Evolutionary conservation across 2,888 invertebrate species (phyloP).

Genomic region (Leptodirus hochenwartii): DNA sequence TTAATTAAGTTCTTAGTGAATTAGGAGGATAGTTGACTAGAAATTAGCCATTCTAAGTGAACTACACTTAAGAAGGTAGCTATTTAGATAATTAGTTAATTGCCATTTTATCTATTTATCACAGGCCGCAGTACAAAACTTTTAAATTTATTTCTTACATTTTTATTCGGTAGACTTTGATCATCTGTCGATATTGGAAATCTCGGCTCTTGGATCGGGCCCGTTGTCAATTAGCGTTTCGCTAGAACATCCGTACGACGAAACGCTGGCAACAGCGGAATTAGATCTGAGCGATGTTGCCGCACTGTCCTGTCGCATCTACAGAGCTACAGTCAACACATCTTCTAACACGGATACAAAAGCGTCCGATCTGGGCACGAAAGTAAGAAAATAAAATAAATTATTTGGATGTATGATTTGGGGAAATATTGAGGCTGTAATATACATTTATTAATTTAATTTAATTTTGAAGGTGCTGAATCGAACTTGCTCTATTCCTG

Average conservation of each 20-base stretch:
- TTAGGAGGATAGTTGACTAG: too few relatives aligned
- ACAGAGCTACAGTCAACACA: too few relatives aligned
- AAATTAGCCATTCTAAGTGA: background rate
- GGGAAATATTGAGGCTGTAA: too few relatives aligned
- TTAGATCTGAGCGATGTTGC: slow-evolving; percentile 68
- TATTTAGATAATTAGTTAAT: too few relatives aligned
- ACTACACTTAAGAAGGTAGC: too few relatives aligned
- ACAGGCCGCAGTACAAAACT: too few relatives aligned
- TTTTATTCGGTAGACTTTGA: slow-evolving; percentile 38
- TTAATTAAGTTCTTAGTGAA: too few relatives aligned
- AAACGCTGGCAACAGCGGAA: slow-evolving; percentile 84
- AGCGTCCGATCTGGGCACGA: slow-evolving; percentile 29
- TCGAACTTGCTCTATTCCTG: slow-evolving; percentile 80
- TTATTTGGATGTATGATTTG: too few relatives aligned
- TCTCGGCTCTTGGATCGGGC: slow-evolving; percentile 76
- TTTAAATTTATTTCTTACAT: slow-evolving; percentile 5
- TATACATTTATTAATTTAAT: too few relatives aligned
- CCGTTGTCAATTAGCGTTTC: slow-evolving; percentile 77
- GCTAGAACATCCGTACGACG: slow-evolving; percentile 82
- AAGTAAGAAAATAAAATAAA: too few relatives aligned
- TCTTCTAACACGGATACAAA: too few relatives aligned
- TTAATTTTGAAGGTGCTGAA: slow-evolving; percentile 66
- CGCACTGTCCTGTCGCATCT: slow-evolving; percentile 59
- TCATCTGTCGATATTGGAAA: slow-evolving; percentile 74
- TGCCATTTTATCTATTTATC: too few relatives aligned